A percentile compares a stretch with the other conserved stretches of the same genome.
Conservation (phyloP, 2,113 vertebrate genomes). For the Pogonocichla stellata region DNA sequence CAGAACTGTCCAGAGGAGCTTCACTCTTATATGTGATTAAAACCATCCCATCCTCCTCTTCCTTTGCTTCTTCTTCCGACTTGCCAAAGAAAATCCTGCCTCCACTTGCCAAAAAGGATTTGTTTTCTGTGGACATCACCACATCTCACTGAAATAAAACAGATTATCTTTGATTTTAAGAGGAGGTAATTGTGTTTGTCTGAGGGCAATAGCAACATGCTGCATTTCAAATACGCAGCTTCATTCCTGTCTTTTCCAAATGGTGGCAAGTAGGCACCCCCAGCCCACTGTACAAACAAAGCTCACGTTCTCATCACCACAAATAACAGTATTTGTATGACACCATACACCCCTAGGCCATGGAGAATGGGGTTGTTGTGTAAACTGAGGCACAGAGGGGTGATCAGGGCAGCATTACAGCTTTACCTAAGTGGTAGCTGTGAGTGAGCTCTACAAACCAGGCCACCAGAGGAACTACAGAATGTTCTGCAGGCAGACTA, state of each 20-base stretch:
- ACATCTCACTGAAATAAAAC: conserved; percentile 7
- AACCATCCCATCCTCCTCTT: conserved; percentile 65
- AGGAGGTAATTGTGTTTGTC: conserved; percentile 21
- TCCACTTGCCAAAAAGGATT: conserved; percentile 18
- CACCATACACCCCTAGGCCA: not conserved
- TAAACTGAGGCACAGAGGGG: conserved; percentile 8
- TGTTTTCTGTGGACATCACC: conserved; percentile 21
- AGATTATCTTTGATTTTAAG: conserved; percentile 31
- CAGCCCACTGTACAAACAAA: not conserved
- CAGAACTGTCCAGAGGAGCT: conserved; percentile 48
- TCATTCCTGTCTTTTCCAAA: not conserved
- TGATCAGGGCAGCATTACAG: not conserved
- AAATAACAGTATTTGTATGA: not conserved
- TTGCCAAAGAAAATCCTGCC: conserved; percentile 60
- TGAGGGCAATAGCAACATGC: not conserved
- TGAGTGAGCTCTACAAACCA: not conserved
- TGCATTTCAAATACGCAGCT: not conserved
- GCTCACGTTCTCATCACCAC: not conserved
- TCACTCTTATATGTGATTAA: conserved; percentile 65
- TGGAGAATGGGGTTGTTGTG: not conserved
- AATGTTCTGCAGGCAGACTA: not conserved
- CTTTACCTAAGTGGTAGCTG: not conserved
- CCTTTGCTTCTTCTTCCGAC: conserved; percentile 39
- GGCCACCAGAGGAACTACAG: not conserved
- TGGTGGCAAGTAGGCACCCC: not conserved